These are phyloP conservation scores for Schizotus pectinicornis DNA, from an alignment of 2,888 invertebrate genomes.

Conservation along the genomic window DNA sequence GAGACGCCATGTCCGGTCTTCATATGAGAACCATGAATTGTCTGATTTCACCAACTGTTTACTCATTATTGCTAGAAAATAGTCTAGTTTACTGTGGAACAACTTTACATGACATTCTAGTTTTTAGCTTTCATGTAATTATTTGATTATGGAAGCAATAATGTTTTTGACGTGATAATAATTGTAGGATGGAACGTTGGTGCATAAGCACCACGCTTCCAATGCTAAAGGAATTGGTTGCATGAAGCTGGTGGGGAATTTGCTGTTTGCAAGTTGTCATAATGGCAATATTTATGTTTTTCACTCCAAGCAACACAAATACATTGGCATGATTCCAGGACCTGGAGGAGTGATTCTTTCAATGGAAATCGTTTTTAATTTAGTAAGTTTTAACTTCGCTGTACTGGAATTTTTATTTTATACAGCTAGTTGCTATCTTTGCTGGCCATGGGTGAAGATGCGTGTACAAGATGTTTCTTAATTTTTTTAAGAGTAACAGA, in stretches of 20 bases:
- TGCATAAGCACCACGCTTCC: constrained; percentile 47
- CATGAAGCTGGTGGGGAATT: constrained; percentile 68
- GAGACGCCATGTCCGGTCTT: constrained; percentile 75
- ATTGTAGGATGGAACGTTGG: constrained; percentile 68
- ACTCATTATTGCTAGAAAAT: constrained; percentile 71
- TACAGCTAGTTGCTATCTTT: background rate
- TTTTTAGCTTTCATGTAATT: constrained; percentile 79
- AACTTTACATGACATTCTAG: constrained; percentile 72
- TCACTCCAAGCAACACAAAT: constrained; percentile 61
- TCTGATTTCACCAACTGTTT: constrained; percentile 68
- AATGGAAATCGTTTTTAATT: constrained; percentile 69
- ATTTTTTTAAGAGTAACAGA: background rate
- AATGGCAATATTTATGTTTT: constrained; percentile 80
- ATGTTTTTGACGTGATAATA: background rate
- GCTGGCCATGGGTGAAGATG: background rate
- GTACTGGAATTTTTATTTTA: background rate
- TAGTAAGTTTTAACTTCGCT: constrained; percentile 59
- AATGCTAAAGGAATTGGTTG: constrained; percentile 71
- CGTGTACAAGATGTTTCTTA: background rate
- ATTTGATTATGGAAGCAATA: background rate
- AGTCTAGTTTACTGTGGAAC: constrained; percentile 80
- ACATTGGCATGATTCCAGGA: constrained; percentile 70
- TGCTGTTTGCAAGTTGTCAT: constrained; percentile 76
- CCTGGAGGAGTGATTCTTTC: constrained; percentile 76
- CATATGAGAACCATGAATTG: constrained; percentile 69